Base-by-base conservation (phyloP, 2,888 invertebrate species). In the Steinernema scapterisci region DNA sequence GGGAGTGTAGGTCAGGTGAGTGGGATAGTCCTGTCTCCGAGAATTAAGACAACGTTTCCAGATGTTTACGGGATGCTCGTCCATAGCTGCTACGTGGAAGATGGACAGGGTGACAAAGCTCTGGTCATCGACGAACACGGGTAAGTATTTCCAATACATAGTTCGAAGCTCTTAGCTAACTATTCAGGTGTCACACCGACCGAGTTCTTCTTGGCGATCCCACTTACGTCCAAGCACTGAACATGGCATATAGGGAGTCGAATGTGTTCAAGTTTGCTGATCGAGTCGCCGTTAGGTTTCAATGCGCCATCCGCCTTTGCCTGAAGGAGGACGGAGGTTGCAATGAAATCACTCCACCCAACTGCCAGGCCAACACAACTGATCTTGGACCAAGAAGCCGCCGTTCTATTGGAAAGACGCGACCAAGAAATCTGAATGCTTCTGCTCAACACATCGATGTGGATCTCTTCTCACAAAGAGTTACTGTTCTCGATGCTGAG, bases 181-280 rank as follows among this genome's bases (percentile, higher is more conserved):
- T 16, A 23, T 81, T 52, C 72, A 86, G 86, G 25, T 87, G 87
- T 76, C 87, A 87, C 76, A 81, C 80, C 5, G 87, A 87, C 73
- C 82, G 79, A 5, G 77, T 82, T 45, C 79, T 88, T 6, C 78
- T 87, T 5, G 87, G 87, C n/a, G 87, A 87, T 75, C 87, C 87
- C 27, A 87, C 87, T 23, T 87, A 87, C 72, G 83, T 84, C 27
- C 84, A 87, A 73, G 84, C 82, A 0, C 78, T 87, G 44, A 88
- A 87, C 75, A 83, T 87, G 86, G 87, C 87, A 11, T 88, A 87
- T 71, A 78, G 86, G n/a, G 87, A 87, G 75, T 83, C 85, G 2
- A 83, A 83, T 74, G 87, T 87, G 27, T 87, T 87, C 79, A 87
- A 88, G 72, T 88, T 87, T 72, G 87, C 84, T 23, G 87, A 87